Evolutionary conservation across 2,888 invertebrate species (phyloP), one percentile per base, ranked within the genome.

Genomic region (Punctoribates punctum): DNA sequence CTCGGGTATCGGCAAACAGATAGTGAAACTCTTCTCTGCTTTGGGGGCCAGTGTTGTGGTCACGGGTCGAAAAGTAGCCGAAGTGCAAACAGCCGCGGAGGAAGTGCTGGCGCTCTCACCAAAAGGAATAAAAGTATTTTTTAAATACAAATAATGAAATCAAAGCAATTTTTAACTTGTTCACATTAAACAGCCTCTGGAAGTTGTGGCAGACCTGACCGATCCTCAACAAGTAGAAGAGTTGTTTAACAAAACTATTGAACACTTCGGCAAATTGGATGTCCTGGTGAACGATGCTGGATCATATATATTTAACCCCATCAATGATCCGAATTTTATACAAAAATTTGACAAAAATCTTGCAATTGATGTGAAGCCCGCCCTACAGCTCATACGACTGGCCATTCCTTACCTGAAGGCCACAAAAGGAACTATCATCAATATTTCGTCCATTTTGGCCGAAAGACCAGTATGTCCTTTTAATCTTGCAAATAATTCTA

Each of bases 261-360:
- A 4, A 3, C n/a, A 25, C 3, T 77, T 73, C 38, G 74, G 74
- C 17, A 46, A 65, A 65, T 51, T 77, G 11, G 74, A 77, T 77
- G 15, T 77, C 9, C 27, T 77, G 77, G 75, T 77, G 17, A 77
- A 77, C 25, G 75, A 77, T 74, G 77, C 77, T 23, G 77, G 77
- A 1, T 29, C 38, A 34, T 51, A 29, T 46, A 8, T 25, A 15
- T 13, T 60, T 6, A 29, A 38, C 15, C 48, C 62, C 0, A 42
- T 74, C 9, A 11, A n/a, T 1, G 77, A 77, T 65, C 73, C 77
- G 17, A 20, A 57, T n/a, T 51, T 74, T 27, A 48, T 73, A 20
- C 9, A 34, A 5, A 77, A 8, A 9, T 75, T 57, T 38, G 74
- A 75, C 15, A 11, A 25, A 17, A 25, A 72, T 15, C 70, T 34